A percentile compares a stretch with the other conserved stretches of the same genome.
Conservation (phyloP, 1,140 invertebrate genomes). For the Pseudoatta argentina region DNA sequence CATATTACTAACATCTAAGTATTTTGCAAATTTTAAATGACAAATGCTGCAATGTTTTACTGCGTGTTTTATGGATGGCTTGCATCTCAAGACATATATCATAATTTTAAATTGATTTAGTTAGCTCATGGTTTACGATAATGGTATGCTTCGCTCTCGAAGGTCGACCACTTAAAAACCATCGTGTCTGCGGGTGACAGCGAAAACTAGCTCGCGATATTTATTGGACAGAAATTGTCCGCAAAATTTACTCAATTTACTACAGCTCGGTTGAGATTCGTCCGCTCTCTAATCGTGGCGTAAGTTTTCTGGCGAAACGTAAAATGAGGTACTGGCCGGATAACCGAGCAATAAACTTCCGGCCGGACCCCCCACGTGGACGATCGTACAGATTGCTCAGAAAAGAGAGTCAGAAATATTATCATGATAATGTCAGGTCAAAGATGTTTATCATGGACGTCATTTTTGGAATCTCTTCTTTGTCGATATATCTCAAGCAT, state of each 20-base stretch:
- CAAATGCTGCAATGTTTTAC: background rate
- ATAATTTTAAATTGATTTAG: background rate
- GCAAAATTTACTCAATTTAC: constrained; percentile 17
- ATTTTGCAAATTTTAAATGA: background rate
- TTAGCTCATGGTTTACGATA: background rate
- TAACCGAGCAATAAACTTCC: constrained; percentile 71
- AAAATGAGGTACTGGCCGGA: constrained; percentile 66
- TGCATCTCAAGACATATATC: background rate
- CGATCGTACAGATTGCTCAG: constrained; percentile 32
- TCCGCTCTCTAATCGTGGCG: background rate
- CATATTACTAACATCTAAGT: constrained; percentile 55
- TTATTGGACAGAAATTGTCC: constrained; percentile 39
- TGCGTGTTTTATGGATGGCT: background rate
- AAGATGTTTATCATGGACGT: constrained; percentile 64
- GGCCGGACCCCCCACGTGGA: constrained; percentile 17
- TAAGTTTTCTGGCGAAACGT: constrained; percentile 59
- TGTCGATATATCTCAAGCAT: background rate
- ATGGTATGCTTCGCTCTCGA: background rate
- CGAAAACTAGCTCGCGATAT: background rate
- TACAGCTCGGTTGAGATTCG: constrained; percentile 3
- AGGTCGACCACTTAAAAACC: background rate
- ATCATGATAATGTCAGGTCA: constrained; percentile 36
- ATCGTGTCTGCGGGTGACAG: constrained; percentile 10
- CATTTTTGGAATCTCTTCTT: background rate
- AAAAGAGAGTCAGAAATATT: constrained; percentile 34